phyloP scores from a whole-genome alignment of 2,113 vertebrate species.

The rabbit (Oryctolagus cuniculus) region mOryCun1.1 NC_091438.1:58184501-58185000 shows the following conservation, averaged over 20 bases:
- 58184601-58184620: background rate
- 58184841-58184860: background rate
- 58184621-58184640: background rate
- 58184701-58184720: background rate
- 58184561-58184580: background rate
- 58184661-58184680: background rate
- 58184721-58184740: background rate
- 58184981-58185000: background rate
- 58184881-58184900: background rate
- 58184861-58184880: background rate
- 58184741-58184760: background rate
- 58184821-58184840: background rate
- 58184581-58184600: constrained; percentile 13
- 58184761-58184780: background rate
- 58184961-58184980: constrained; percentile 7
- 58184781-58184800: background rate
- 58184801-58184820: background rate
- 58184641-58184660: background rate
- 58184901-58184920: constrained; percentile 1
- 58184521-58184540: background rate
- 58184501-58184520: background rate
- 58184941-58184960: background rate
- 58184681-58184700: background rate
- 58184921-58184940: constrained; percentile 15
- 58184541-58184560: background rate